A percentile compares a stretch with the other conserved stretches of the same genome.
Evolutionary conservation across 2,797 vertebrate species (phyloP).

Genomic region (Sandelia bainsii): DNA sequence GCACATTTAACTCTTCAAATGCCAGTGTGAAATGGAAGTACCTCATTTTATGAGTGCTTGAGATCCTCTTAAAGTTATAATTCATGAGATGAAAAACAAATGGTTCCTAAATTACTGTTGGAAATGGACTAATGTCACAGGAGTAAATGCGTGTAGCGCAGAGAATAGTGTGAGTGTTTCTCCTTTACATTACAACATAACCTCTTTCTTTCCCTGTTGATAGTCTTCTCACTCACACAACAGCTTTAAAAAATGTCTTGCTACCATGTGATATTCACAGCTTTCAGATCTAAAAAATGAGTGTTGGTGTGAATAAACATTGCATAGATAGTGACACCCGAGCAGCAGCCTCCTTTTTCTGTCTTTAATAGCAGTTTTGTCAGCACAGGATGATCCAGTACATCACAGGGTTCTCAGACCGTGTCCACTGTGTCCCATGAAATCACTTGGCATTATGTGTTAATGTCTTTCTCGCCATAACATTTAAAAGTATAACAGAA

Average conservation of each 20-base stretch:
- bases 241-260: constrained; percentile 46
- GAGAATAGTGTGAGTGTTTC: neutral
- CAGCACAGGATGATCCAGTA: constrained; percentile 3
- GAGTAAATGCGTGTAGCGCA: neutral
- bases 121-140: neutral
- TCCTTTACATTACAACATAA: constrained; percentile 9
- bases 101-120: neutral
- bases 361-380: constrained; percentile 3
- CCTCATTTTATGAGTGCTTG: neutral
- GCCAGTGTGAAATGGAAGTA: neutral
- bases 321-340: constrained; percentile 32
- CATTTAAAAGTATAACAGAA: constrained; percentile 12
- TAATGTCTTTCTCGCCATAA: constrained; percentile 11
- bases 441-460: constrained; percentile 18
- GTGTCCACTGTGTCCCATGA: neutral
- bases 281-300: constrained; percentile 50
- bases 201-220: constrained; percentile 15
- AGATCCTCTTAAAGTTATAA: neutral
- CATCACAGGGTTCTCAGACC: neutral
- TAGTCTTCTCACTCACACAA: constrained; percentile 35
- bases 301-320: constrained; percentile 50
- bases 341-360: constrained; percentile 12
- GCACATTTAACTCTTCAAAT: constrained; percentile 20
- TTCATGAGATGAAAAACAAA: neutral
- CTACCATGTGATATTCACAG: constrained; percentile 46